Percentiles rank a stretch among this genome's conserved stretches.
phyloP scores from a whole-genome alignment of 53 echinoderm and acorn worm genomes.

The Holothuria leucospilota region DNA sequence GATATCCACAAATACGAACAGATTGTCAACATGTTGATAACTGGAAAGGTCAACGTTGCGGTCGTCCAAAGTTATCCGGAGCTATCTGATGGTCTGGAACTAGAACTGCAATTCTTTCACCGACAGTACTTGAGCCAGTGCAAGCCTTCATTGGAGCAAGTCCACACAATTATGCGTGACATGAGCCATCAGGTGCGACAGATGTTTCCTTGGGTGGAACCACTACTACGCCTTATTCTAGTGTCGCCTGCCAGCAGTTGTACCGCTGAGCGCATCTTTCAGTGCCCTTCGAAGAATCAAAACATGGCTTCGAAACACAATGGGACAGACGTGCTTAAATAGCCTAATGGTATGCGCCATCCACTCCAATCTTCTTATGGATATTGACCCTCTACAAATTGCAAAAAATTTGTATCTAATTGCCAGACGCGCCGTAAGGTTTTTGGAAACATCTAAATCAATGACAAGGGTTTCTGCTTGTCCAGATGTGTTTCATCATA shows the following conservation, averaged over 20 bases:
- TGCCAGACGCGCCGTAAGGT: background rate
- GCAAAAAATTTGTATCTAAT: slow-evolving; percentile 32
- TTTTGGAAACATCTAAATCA: background rate
- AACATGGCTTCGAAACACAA: slow-evolving; percentile 59
- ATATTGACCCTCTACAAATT: background rate
- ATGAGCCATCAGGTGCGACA: too few relatives aligned
- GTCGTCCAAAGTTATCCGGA: slow-evolving; percentile 13
- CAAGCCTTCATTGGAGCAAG: background rate
- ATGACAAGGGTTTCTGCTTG: too few relatives aligned
- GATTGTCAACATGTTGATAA: background rate
- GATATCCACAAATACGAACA: background rate
- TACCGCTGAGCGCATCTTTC: slow-evolving; percentile 54
- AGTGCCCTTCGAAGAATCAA: slow-evolving; percentile 59
- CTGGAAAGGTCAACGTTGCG: background rate
- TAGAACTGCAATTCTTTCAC: slow-evolving; percentile 22
- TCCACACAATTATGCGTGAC: background rate
- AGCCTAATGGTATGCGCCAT: slow-evolving; percentile 59
- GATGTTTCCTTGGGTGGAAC: slow-evolving; percentile 40
- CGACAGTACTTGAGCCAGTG: slow-evolving; percentile 6
- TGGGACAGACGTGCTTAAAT: slow-evolving; percentile 64
- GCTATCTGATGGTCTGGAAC: background rate
- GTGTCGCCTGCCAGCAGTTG: slow-evolving; percentile 51
- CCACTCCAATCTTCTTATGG: slow-evolving; percentile 27
- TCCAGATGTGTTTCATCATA: too few relatives aligned
- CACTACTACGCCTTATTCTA: slow-evolving; percentile 47